phyloP scores from a whole-genome alignment of 2,797 vertebrate genomes.

The Enteromius treurensis region DNA sequence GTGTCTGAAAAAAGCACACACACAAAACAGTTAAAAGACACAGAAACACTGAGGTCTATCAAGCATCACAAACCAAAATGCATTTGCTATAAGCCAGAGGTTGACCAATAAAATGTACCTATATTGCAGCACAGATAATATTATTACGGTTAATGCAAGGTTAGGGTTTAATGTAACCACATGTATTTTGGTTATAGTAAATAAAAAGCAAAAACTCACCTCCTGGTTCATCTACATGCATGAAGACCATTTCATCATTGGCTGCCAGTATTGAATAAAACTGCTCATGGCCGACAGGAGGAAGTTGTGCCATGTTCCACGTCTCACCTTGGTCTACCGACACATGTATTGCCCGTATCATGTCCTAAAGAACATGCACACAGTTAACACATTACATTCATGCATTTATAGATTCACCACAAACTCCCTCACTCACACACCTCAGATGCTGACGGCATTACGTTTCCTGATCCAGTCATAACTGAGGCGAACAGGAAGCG shows the following conservation, averaged over 20 bases:
- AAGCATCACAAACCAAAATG: background rate
- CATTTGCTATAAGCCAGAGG: background rate
- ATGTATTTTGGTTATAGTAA: background rate
- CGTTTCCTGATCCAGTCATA: conserved; percentile 86
- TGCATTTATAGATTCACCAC: background rate
- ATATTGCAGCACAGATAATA: background rate
- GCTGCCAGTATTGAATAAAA: conserved; percentile 95
- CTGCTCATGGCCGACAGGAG: conserved; percentile 90
- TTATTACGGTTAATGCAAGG: background rate
- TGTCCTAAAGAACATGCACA: conserved; percentile 65
- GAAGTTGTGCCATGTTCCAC: conserved; percentile 95
- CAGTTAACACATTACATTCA: conserved; percentile 14
- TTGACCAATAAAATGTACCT: background rate
- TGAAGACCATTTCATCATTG: conserved; percentile 93
- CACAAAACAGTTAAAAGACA: conserved; percentile 1
- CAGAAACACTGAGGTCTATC: background rate
- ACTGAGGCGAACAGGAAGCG: conserved; percentile 94
- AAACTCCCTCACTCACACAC: conserved; percentile 20
- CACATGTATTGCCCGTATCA: conserved; percentile 86
- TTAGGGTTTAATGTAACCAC: background rate
- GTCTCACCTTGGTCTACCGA: conserved; percentile 87
- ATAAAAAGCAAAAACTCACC: conserved; percentile 74
- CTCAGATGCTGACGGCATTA: background rate
- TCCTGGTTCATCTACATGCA: conserved; percentile 94
- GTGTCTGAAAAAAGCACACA: conserved; percentile 76